Evolutionary conservation across 2,888 invertebrate species (phyloP).

Genomic region (Orchesellides sinensis): DNA sequence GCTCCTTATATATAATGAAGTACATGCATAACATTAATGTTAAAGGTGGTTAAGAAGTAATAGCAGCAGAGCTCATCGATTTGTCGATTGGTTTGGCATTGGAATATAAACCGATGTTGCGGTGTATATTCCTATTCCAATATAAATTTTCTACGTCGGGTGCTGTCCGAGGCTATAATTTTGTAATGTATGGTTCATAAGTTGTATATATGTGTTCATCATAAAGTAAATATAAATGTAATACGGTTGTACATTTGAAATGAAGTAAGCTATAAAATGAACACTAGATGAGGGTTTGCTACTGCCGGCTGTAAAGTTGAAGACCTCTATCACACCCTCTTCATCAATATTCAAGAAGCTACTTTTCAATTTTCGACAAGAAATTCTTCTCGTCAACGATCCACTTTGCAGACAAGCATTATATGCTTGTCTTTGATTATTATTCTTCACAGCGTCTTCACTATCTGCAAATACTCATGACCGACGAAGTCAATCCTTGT

Average conservation of each 20-base stretch:
- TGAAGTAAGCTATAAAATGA: background rate
- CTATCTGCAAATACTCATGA: no score
- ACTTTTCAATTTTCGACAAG: constrained; percentile 22
- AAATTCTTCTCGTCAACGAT: background rate
- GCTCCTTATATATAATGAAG: background rate
- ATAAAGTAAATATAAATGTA: no score
- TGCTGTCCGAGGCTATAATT: no score
- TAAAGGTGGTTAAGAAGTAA: constrained; percentile 26
- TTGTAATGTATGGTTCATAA: no score
- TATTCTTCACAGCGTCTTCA: no score
- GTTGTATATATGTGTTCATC: no score
- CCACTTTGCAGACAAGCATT: background rate
- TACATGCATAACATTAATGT: background rate
- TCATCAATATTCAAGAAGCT: constrained; percentile 19
- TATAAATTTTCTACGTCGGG: no score
- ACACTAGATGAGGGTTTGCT: background rate
- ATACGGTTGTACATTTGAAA: no score
- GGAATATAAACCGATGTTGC: no score
- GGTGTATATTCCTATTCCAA: no score
- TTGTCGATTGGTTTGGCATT: constrained; percentile 23
- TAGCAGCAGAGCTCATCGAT: constrained; percentile 17
- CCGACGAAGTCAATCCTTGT: no score
- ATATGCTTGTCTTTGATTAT: background rate
- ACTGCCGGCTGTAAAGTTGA: background rate
- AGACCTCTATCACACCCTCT: constrained; percentile 10